Evolutionary conservation across 2,888 invertebrate species (phyloP), one percentile per base, ranked within the genome.

Genomic region (Troides oblongomaculatus): DNA sequence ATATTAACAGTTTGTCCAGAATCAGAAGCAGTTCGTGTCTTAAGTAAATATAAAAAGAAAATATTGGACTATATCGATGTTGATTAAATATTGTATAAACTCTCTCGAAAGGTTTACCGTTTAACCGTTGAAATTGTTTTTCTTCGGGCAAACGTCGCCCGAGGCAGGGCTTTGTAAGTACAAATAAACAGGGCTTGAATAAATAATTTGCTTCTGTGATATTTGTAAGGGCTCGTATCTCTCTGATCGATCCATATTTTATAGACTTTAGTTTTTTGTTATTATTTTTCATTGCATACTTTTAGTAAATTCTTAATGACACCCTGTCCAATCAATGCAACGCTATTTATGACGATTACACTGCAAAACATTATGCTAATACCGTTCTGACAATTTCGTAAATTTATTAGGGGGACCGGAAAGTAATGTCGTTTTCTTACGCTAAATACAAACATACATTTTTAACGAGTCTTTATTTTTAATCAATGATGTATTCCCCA

Each of bases 121-220:
- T 66, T 66, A 60, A 66, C 21, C 23, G 30, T 30, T 65, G 25
- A 59, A 59, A 25, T 30, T 66, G 46, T 50, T 50, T 50, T 59
- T 39, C n/a, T 39, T 39, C n/a, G 39, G 61, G 39, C 21, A n/a
- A 43, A n/a, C 60, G 30, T 2, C 1, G 36, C 18, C 36, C 18
- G 60, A 36, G 36, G 60, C 36, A n/a, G 4, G 18, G 18, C 43
- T 61, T 36, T 43, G 43, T 21, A 43, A 57, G 56, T 12, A 61
- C 43, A 39, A 61, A 61, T 61, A 61, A 18, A 43, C n/a, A 43
- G 39, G 39, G 6, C n/a, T 43, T 61, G 43, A 61, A 61, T 61
- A 61, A 61, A 61, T 61, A 36, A 39, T 61, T 18, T 43, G 7
- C 56, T 57, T 57, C 56, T 57, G 56, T 57, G 21, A 57, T 57